Evolutionary conservation across 2,113 vertebrate genomes (phyloP).

Genomic region (Heterochromis multidens): DNA sequence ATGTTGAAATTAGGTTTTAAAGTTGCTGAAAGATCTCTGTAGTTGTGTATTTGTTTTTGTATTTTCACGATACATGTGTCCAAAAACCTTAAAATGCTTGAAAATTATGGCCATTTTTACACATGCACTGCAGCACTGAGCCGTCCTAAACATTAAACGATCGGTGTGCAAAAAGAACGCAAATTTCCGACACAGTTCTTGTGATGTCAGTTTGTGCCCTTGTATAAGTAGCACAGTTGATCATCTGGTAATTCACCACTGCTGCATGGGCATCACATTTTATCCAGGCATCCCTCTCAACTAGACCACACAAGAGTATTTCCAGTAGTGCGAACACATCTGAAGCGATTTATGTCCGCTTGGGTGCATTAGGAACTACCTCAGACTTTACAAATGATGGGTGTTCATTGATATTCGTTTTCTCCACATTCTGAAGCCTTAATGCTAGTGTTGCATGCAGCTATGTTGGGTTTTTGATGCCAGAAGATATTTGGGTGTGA

Average conservation of each 20-base stretch:
- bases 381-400: neutral
- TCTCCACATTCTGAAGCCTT: neutral
- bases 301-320: neutral
- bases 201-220: no score
- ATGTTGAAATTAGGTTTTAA: neutral
- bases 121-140: neutral
- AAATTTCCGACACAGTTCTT: neutral
- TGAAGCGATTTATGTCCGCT: neutral
- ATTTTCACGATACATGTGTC: no score
- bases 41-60: neutral
- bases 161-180: neutral
- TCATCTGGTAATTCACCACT: no score
- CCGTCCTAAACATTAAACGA: neutral
- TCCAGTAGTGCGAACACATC: neutral
- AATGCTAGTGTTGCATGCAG: neutral
- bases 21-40: neutral
- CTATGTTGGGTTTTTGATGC: neutral
- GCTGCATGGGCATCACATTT: neutral
- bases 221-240: no score
- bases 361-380: neutral
- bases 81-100: neutral
- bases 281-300: neutral
- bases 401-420: neutral
- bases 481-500: neutral
- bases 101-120: neutral